Conservation (phyloP, 2,113 vertebrate genomes). For the Pontoporia blainvillei region DNA sequence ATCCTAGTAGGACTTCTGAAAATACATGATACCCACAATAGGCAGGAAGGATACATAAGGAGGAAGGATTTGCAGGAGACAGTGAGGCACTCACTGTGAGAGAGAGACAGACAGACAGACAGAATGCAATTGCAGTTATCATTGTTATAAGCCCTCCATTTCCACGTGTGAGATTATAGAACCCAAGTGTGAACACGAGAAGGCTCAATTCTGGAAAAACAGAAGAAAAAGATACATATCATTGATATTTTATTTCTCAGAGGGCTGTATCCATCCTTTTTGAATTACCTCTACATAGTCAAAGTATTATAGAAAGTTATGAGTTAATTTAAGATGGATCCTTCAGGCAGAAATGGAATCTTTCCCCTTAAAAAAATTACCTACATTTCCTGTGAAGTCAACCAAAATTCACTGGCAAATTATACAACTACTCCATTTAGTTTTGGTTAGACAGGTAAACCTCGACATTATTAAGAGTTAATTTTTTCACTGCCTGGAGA, state of each 20-base stretch:
- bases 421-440: neutral
- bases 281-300: neutral
- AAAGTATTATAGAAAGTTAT: neutral
- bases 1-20: neutral
- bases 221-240: neutral
- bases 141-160: neutral
- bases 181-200: neutral
- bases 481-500: neutral
- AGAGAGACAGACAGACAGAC: neutral
- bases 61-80: neutral
- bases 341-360: neutral
- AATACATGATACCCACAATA: neutral
- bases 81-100: neutral
- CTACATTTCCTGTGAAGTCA: neutral
- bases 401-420: neutral
- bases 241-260: neutral
- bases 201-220: neutral
- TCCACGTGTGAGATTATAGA: neutral
- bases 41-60: fast-evolving
- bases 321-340: neutral
- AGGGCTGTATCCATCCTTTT: neutral
- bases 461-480: neutral
- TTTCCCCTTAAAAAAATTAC: neutral
- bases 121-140: neutral
- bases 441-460: neutral